Evolutionary conservation across 2,888 invertebrate species (phyloP), one percentile per base, ranked within the genome.

Genomic region (Chydorus sphaericus): DNA sequence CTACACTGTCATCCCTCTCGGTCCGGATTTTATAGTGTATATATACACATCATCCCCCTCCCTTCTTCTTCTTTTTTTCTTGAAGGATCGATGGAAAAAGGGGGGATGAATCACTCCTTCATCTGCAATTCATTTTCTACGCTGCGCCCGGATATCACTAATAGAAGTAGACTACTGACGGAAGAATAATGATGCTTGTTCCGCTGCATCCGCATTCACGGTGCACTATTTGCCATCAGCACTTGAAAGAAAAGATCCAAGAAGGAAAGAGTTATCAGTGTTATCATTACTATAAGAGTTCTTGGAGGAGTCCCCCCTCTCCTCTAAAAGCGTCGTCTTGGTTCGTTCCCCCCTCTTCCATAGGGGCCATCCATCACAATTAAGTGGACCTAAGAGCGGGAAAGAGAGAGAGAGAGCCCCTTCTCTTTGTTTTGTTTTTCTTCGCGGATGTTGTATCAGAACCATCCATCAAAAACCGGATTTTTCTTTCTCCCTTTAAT

Each of bases 301-400:
- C 14, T 16, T 14, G 44, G 14, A 7, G 20, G 11, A 23, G 26
- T 23, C 44, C 44, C 14, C 14, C n/a, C 26, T 20, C 44, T 44
- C 4, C 2, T 28, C 23, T 28, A 16, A 8, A 44, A 26, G 23
- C 10, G 20, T 38, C 16, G 7, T 28, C 28, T 11, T 11, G 11
- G 44, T 39, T 4, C 11, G n/a, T 23, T 44, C 44, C 11, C 44
- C 44, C 44, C 20, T 26, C 11, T 7, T 28, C 20, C 44, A 16
- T 16, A n/a, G n/a, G n/a, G n/a, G n/a, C 39, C 44, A 44, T 44
- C 44, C 44, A 44, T 44, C 44, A 44, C 44, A 44, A 44, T 44
- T 44, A 44, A 44, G 4, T 44, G 26, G 11, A 28, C 11, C 14
- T 44, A 14, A 44, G 28, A 44, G 44, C 33, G 33, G 14, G 33